A percentile compares a stretch with the other conserved stretches of the same genome.
Evolutionary conservation across 2,888 invertebrate genomes (phyloP).

Genomic region (Nomada lathburiana): DNA sequence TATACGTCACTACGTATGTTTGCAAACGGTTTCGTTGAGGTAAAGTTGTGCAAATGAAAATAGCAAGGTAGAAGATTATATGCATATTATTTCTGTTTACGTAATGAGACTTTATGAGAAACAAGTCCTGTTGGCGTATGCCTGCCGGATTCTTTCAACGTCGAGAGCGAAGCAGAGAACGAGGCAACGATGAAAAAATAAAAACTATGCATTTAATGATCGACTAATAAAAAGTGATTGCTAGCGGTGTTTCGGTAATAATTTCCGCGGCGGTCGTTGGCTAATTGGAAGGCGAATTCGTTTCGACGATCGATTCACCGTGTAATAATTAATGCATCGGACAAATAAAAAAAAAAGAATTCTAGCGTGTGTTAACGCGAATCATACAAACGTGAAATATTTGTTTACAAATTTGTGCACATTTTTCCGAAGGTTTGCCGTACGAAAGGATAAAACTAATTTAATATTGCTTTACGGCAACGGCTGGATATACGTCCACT

Average conservation of each 20-base stretch:
- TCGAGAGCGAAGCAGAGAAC: not conserved
- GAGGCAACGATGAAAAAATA: not conserved
- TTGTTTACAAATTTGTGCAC: not conserved
- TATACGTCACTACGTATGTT: no score
- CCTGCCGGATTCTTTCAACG: not conserved
- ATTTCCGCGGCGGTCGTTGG: not conserved
- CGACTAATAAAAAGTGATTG: slow-evolving; percentile 5
- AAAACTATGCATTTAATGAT: not conserved
- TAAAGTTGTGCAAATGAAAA: no score
- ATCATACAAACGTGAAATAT: slow-evolving; percentile 2
- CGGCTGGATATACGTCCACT: no score
- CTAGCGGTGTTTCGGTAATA: not conserved
- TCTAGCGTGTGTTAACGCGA: not conserved
- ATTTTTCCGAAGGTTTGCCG: not conserved
- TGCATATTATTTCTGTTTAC: no score
- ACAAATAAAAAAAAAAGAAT: not conserved
- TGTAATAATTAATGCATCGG: not conserved
- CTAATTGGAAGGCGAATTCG: not conserved
- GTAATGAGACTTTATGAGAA: no score
- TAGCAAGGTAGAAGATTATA: no score
- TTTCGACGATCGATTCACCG: not conserved
- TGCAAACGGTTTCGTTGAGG: no score
- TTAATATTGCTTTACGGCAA: not conserved
- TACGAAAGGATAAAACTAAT: not conserved
- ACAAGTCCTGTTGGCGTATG: no score